A percentile compares a stretch with the other conserved stretches of the same genome.
phyloP scores from a whole-genome alignment of 1,140 invertebrate genomes.

The Drosophila watanabei region DNA sequence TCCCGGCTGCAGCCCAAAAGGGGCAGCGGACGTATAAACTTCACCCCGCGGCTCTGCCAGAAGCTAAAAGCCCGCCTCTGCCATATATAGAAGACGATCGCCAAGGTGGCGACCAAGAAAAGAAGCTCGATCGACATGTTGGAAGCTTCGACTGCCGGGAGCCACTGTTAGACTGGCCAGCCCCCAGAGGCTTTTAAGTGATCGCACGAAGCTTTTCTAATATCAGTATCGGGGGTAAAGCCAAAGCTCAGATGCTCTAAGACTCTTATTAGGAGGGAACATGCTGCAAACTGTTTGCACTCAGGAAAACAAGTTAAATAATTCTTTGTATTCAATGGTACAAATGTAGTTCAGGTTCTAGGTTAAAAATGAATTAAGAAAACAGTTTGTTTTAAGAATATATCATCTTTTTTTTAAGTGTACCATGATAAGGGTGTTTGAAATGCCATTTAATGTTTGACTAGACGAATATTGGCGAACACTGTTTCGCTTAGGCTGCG shows the following conservation, averaged over 20 bases:
- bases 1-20: slow-evolving; percentile 76
- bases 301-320: not conserved
- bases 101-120: slow-evolving; percentile 48
- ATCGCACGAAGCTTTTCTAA: slow-evolving; percentile 25
- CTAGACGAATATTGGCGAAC: not conserved
- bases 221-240: not conserved
- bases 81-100: slow-evolving; percentile 57
- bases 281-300: not conserved
- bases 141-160: not conserved
- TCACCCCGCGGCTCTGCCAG: slow-evolving; percentile 85
- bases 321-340: not conserved
- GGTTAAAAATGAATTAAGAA: too few relatives aligned
- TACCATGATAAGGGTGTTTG: slow-evolving; percentile 18
- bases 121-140: slow-evolving; percentile 56
- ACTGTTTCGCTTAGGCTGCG: slow-evolving; percentile 6
- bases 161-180: slow-evolving; percentile 19
- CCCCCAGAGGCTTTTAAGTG: slow-evolving; percentile 4
- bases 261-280: not conserved
- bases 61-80: slow-evolving; percentile 51
- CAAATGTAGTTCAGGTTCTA: not conserved
- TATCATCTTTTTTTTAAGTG: not conserved
- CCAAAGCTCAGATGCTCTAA: not conserved
- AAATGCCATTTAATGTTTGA: slow-evolving; percentile 16
- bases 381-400: too few relatives aligned
- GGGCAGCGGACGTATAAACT: slow-evolving; percentile 72